phyloP scores from a whole-genome alignment of 2,888 invertebrate genomes.

The Dorcus hopei region DNA sequence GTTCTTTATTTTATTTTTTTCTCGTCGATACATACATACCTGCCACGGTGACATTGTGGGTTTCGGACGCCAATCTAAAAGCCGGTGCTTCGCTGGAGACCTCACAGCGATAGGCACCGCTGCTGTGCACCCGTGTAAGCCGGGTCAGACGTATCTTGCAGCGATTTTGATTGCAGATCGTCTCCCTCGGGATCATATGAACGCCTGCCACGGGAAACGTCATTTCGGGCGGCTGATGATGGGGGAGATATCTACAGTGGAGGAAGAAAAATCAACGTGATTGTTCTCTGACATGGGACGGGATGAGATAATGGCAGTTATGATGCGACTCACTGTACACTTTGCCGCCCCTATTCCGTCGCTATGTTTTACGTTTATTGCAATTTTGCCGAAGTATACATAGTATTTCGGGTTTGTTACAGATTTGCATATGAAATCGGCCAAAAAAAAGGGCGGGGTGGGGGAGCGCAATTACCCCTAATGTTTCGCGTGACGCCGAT shows the following conservation, averaged over 20 bases:
- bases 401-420: no score
- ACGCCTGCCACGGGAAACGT: slow-evolving; percentile 47
- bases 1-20: no score
- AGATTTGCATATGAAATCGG: no score
- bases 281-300: no score
- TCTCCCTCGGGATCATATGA: slow-evolving; percentile 34
- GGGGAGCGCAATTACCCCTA: no score
- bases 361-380: no score
- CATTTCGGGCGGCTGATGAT: slow-evolving; percentile 37
- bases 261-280: slow-evolving; percentile 2
- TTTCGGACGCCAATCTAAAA: slow-evolving; percentile 56
- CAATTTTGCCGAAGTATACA: no score
- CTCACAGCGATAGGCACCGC: slow-evolving; percentile 61
- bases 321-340: no score
- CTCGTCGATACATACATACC: slow-evolving; percentile 46
- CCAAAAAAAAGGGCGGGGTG: no score
- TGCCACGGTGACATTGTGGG: slow-evolving; percentile 58
- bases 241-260: slow-evolving; percentile 39
- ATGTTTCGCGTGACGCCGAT: no score
- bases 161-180: slow-evolving; percentile 38
- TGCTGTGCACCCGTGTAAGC: slow-evolving; percentile 42
- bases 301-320: no score
- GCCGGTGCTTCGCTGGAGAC: slow-evolving; percentile 61
- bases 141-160: slow-evolving; percentile 47
- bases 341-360: no score